A percentile compares a stretch with the other conserved stretches of the same genome.
Conservation (phyloP, 1,140 invertebrate species). For the Drosophila sp. region DNA sequence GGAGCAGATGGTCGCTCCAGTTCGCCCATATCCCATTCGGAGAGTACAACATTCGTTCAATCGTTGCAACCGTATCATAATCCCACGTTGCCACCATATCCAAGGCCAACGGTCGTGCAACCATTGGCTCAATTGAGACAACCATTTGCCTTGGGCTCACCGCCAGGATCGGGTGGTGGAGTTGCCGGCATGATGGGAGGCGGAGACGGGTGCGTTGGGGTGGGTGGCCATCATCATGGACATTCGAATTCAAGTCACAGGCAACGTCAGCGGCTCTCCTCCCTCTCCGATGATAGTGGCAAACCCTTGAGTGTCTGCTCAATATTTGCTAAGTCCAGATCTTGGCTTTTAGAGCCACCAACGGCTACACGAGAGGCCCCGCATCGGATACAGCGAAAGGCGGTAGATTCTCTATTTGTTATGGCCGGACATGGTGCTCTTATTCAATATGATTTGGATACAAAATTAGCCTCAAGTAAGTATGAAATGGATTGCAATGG, state of each 20-base stretch:
- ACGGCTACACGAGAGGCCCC: constrained; percentile 83
- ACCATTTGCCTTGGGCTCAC: constrained; percentile 85
- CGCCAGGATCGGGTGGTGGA: constrained; percentile 56
- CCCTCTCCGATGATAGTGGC: constrained; percentile 87
- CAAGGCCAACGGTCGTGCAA: constrained; percentile 90
- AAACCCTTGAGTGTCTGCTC: constrained; percentile 89
- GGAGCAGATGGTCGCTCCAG: constrained; percentile 89
- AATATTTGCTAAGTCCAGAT: constrained; percentile 89
- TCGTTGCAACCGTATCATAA: constrained; percentile 90
- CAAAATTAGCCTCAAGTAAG: constrained; percentile 87
- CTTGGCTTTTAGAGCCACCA: constrained; percentile 87
- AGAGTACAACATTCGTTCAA: constrained; percentile 83
- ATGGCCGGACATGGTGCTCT: constrained; percentile 94
- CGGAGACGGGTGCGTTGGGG: constrained; percentile 10
- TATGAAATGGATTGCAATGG: constrained; percentile 7
- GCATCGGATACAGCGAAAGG: constrained; percentile 83
- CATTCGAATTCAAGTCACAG: constrained; percentile 39
- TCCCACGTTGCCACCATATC: constrained; percentile 94
- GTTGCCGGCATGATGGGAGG: constrained; percentile 25
- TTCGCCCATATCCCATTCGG: constrained; percentile 88
- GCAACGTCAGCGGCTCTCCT: constrained; percentile 87
- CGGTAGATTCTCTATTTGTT: constrained; percentile 94
- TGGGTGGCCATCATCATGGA: constrained; percentile 28
- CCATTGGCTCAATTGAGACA: constrained; percentile 94
- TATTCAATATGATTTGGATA: constrained; percentile 95